Percentiles rank a stretch among this genome's conserved stretches.
phyloP scores from a whole-genome alignment of 1,140 invertebrate genomes.

The Vanessa tameamea region DNA sequence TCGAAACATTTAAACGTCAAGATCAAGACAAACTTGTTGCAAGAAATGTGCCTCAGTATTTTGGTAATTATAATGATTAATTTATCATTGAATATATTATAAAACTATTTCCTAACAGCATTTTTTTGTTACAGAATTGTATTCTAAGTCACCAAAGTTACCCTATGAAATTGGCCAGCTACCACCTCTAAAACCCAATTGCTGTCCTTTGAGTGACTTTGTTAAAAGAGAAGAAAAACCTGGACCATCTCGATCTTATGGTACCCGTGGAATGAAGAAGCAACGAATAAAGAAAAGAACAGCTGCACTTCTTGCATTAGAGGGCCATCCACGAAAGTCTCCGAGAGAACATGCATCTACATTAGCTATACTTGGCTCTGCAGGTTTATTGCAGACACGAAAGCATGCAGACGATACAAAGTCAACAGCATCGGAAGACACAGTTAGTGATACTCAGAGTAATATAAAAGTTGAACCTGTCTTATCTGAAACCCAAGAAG shows the following conservation, averaged over 20 bases:
- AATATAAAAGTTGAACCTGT: conserved; percentile 60
- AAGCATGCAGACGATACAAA: conserved; percentile 76
- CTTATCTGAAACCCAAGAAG: conserved; percentile 61
- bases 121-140: conserved; percentile 70
- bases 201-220: conserved; percentile 73
- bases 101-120: conserved; percentile 15
- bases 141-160: conserved; percentile 84
- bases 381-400: conserved; percentile 82
- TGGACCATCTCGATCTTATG: conserved; percentile 70
- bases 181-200: conserved; percentile 82
- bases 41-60: conserved; percentile 74
- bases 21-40: conserved; percentile 84
- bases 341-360: conserved; percentile 92
- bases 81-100: conserved; percentile 1
- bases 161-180: conserved; percentile 88
- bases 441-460: conserved; percentile 67
- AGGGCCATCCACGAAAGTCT: conserved; percentile 88
- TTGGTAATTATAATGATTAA: conserved; percentile 52
- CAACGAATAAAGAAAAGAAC: conserved; percentile 64
- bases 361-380: conserved; percentile 87
- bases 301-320: conserved; percentile 60
- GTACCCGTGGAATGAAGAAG: conserved; percentile 76
- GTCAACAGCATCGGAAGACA: conserved; percentile 75
- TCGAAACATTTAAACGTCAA: conserved; percentile 87
- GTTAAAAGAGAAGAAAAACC: conserved; percentile 61